phyloP scores from a whole-genome alignment of 2,797 vertebrate genomes.

The Pyrocephalus nanus region DNA sequence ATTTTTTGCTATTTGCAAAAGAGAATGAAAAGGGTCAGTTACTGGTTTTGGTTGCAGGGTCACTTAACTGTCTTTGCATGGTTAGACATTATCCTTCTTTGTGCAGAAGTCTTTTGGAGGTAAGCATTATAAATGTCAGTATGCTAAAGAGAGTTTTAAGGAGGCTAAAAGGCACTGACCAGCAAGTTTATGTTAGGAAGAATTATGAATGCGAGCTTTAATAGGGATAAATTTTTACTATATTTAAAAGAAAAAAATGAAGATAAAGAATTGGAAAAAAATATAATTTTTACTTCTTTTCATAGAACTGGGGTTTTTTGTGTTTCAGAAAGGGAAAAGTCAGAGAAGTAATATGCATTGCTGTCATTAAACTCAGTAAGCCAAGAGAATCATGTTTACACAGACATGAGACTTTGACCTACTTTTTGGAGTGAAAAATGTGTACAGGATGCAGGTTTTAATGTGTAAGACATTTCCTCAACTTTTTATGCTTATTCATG shows the following conservation, averaged over 20 bases:
- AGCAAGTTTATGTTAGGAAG: not conserved
- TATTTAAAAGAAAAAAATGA: not conserved
- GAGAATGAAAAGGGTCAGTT: not conserved
- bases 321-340: not conserved
- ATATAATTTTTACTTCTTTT: not conserved
- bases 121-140: not conserved
- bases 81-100: not conserved
- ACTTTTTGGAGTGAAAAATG: constrained; percentile 7
- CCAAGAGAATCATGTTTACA: not conserved
- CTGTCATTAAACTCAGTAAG: not conserved
- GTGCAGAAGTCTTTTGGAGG: not conserved
- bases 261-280: not conserved
- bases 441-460: not conserved
- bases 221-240: not conserved
- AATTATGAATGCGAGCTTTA: not conserved
- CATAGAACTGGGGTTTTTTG: not conserved
- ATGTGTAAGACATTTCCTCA: not conserved
- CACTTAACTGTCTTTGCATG: not conserved
- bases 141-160: not conserved
- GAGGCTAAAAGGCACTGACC: not conserved
- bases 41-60: not conserved
- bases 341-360: not conserved
- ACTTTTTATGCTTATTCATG: not conserved
- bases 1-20: not conserved
- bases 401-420: not conserved